phyloP scores from a whole-genome alignment of 1,140 invertebrate genomes.

The Drosophila erecta region DNA sequence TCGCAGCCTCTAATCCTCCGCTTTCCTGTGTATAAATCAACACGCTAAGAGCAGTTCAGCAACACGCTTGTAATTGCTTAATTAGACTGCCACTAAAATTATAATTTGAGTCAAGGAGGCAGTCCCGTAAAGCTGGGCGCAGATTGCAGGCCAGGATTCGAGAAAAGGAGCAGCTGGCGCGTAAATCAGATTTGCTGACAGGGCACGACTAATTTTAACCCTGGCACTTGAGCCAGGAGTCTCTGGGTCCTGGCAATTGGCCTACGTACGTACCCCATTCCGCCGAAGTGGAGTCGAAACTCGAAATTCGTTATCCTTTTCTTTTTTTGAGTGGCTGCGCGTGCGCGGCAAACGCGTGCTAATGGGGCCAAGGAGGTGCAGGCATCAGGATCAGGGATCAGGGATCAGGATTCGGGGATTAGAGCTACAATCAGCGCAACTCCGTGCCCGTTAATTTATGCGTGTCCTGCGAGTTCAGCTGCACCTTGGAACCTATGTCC shows the following conservation, averaged over 20 bases:
- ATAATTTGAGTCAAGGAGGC: conserved; percentile 61
- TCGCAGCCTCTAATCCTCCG: not conserved
- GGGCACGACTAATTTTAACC: conserved; percentile 80
- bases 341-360: conserved; percentile 72
- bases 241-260: conserved; percentile 27
- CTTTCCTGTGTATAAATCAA: conserved; percentile 62
- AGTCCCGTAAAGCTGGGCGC: conserved; percentile 11
- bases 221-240: conserved; percentile 58
- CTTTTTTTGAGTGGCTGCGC: conserved; percentile 63
- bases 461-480: conserved; percentile 73
- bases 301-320: conserved; percentile 47
- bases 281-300: conserved; percentile 13
- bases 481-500: conserved; percentile 37
- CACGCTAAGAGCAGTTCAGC: conserved; percentile 19
- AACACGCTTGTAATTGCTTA: conserved; percentile 79
- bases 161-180: conserved; percentile 52
- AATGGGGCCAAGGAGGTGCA: conserved; percentile 79
- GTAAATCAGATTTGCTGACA: conserved; percentile 84
- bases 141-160: conserved; percentile 14
- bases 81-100: conserved; percentile 81
- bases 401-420: conserved; percentile 43
- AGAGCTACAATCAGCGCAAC: conserved; percentile 49
- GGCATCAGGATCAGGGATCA: conserved; percentile 28
- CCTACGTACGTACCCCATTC: not conserved
- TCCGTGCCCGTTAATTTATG: conserved; percentile 67